Base-by-base conservation (phyloP, 2,888 invertebrate species). In the Uloborus plumipes region DNA sequence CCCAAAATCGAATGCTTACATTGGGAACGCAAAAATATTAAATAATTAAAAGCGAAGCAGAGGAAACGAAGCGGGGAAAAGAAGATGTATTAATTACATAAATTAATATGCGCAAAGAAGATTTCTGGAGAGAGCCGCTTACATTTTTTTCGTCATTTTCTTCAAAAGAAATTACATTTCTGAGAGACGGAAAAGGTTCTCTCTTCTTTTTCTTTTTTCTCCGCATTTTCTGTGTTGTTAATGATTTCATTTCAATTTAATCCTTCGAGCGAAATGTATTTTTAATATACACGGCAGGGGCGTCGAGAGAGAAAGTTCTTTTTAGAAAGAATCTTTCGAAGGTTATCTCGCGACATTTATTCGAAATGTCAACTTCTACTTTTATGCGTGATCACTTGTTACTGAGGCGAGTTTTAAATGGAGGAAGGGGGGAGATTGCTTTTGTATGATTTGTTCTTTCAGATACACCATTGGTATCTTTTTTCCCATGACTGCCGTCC, bases 51-150 rank as follows among this genome's bases (percentile, higher is more conserved):
- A 55, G 69, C 64, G 49, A 50, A 71, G 58, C 26, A 66, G n/a
- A 67, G 16, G 26, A 49, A 66, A 73, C 26, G 61, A 65, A 59
- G 47, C 80, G 58, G 55, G 47, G 67, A 72, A 81, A 82, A 82
- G 80, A 74, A 80, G 82, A 82, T 82, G 71, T 82, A 82, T 82
- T 82, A 82, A 82, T 82, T 82, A 82, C 82, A 71, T 82, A 82
- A 82, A 82, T 82, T 82, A 82, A 82, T 82, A 82, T 82, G 82
- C 70, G 66, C 82, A 74, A 53, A 74, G 69, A 64, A 70, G 70
- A 55, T 74, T 58, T 70, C 80, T 75, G 69, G 70, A 81, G 70
- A 74, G 74, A 49, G 58, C 55, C 9, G 58, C 53, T 69, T 80
- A 64, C 55, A 74, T 62, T 80, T 59, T 79, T 67, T 67, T 50